A percentile compares a stretch with the other conserved stretches of the same genome.
Conservation (phyloP, 2,797 vertebrate species). For the Lerista edwardsae region DNA sequence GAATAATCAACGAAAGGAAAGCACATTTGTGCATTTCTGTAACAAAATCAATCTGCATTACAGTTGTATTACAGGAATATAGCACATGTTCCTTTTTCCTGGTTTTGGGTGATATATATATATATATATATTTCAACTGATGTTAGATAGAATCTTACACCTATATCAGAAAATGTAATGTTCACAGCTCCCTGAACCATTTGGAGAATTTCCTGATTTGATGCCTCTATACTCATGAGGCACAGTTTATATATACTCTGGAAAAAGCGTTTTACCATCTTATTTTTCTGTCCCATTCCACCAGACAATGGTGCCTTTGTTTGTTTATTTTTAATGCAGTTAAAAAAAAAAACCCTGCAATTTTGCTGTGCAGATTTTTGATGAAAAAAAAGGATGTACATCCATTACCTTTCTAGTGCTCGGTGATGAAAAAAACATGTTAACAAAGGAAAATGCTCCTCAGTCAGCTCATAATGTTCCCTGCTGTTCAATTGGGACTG, state of each 20-base stretch:
- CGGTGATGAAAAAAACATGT: conserved; percentile 67
- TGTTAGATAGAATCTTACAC: conserved; percentile 35
- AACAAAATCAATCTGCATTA: conserved; percentile 62
- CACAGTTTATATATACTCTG: conserved; percentile 63
- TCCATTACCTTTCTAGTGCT: conserved; percentile 71
- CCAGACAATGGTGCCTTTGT: conserved; percentile 39
- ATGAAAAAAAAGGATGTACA: conserved; percentile 72
- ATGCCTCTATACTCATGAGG: conserved; percentile 36
- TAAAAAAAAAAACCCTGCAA: neutral
- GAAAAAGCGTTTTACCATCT: conserved; percentile 67
- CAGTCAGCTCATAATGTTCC: conserved; percentile 73
- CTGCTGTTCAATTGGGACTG: conserved; percentile 70
- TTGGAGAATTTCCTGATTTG: conserved; percentile 63
- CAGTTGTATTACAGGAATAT: conserved; percentile 50
- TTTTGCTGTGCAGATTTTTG: conserved; percentile 64
- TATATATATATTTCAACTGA: conserved; percentile 43
- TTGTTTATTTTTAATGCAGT: conserved; percentile 68
- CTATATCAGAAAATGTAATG: conserved; percentile 54
- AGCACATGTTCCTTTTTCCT: conserved; percentile 44
- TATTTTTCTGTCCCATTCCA: conserved; percentile 57
- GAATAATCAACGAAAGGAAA: conserved; percentile 64
- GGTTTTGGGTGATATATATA: conserved; percentile 38
- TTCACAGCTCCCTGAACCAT: conserved; percentile 48
- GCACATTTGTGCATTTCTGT: conserved; percentile 68
- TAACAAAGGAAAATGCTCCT: conserved; percentile 75